Percentiles rank a stretch among this genome's conserved stretches.
Evolutionary conservation across 2,888 invertebrate genomes (phyloP).

Genomic region (Luperina nickerlii): DNA sequence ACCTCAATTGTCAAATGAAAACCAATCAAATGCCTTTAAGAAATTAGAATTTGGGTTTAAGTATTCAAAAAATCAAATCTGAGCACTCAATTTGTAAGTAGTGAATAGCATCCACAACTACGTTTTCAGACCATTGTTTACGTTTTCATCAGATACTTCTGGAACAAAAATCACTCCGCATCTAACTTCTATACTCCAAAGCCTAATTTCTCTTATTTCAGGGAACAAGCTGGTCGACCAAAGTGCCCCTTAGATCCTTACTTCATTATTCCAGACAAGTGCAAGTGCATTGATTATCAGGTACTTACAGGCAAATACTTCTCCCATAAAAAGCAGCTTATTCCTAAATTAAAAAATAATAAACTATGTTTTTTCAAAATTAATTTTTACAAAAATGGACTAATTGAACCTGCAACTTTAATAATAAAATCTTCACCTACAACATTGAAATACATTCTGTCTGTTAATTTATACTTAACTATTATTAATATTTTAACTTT

Average conservation of each 20-base stretch:
- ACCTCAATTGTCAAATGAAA: background rate
- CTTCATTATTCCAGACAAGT: constrained; percentile 99
- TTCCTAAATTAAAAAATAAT: background rate
- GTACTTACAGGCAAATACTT: constrained; percentile 69
- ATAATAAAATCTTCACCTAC: background rate
- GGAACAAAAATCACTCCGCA: background rate
- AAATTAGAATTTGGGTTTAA: background rate
- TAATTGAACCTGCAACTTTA: background rate
- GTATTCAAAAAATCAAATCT: background rate
- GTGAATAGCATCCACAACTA: background rate
- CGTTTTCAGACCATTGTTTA: background rate
- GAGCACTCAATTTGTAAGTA: background rate
- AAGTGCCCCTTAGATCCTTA: constrained; percentile 99
- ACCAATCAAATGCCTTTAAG: background rate
- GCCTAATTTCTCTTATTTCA: constrained; percentile 76
- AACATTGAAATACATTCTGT: background rate
- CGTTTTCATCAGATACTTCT: background rate
- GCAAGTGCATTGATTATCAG: constrained; percentile 99
- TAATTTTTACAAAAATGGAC: background rate
- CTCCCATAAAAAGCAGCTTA: background rate
- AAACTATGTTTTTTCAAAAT: background rate
- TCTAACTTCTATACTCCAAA: background rate
- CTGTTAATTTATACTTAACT: background rate
- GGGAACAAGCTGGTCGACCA: constrained; percentile 97
- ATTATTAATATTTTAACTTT: background rate